Base-by-base conservation (phyloP, 2,797 vertebrate species). In the Acanthurus lineatus region DNA sequence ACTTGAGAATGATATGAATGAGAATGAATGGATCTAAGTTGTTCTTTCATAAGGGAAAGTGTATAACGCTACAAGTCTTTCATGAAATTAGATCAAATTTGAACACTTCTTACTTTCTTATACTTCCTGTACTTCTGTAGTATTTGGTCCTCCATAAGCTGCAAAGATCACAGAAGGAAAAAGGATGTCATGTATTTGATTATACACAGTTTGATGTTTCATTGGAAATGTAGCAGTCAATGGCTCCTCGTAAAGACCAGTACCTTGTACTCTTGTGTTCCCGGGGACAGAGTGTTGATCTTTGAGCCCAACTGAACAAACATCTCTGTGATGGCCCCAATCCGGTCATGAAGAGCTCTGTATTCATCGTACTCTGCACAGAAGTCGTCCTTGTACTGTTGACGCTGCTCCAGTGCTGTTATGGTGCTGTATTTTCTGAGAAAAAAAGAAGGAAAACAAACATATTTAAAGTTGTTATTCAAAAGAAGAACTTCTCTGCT, bases 81-180 rank as follows among this genome's bases (percentile, higher is more conserved):
- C 20, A 69, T 60, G 17, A 56, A 63, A 68, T 47, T 0, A 49
- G 11, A 14, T 22, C 0, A 32, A 60, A 25, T 9, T 8, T 2
- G 12, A 65, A 73, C 2, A 17, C 70, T 57, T 62, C 93, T 93
- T 94, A 97, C 97, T 94, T 96, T 97, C 87, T 95, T 96, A 86
- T 97, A 96, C 85, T 95, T 96, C 65, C 88, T 90, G 90, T 97
- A 97, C 86, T 97, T 96, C 12, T 96, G 92, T 80, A 97, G 90
- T 87, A 97, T 96, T 92, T 96, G 96, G 48, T 96, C 95, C 92
- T 96, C 96, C 88, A 96, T 95, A 9, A 94, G 87, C 96, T 97
- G 92, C 75, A 95, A 95, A 61, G 51, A 81, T 70, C 6, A 19
- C 20, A 74, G 65, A 28, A 77, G 15, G 17, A 81, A 20, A 58